phyloP scores from a whole-genome alignment of 2,113 vertebrate genomes.

The Sceloporus undulatus region DNA sequence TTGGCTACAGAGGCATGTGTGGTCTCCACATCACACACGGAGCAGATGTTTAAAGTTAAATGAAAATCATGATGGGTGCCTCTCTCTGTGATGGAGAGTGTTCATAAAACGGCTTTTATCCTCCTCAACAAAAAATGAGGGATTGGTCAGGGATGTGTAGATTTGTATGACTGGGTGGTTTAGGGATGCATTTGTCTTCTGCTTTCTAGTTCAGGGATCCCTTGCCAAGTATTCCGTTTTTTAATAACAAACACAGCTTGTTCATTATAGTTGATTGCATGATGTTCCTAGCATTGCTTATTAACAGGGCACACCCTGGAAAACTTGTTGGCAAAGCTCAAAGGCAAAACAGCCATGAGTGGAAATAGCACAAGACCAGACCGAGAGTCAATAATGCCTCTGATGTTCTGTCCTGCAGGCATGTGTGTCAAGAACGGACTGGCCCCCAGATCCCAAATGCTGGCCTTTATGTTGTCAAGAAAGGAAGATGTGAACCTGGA shows the following conservation, averaged over 20 bases:
- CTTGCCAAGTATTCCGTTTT: not conserved
- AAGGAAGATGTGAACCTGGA: not conserved
- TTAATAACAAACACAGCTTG: conserved; percentile 3
- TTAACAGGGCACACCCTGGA: not conserved
- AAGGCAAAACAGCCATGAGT: not conserved
- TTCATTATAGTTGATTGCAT: not conserved
- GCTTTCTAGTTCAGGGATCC: not conserved
- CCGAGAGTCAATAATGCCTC: not conserved
- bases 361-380: not conserved
- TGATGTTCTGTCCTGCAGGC: not conserved
- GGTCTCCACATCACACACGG: not conserved
- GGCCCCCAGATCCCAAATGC: not conserved
- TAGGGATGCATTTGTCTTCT: not conserved
- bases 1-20: not conserved
- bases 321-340: not conserved
- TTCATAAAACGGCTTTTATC: conserved; percentile 44
- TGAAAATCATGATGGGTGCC: conserved; percentile 24
- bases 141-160: conserved; percentile 18
- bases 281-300: not conserved
- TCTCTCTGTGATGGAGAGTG: conserved; percentile 23
- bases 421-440: not conserved
- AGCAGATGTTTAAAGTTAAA: conserved; percentile 44
- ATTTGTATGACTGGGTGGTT: conserved; percentile 3
- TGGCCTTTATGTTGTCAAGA: not conserved
- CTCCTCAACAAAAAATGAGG: conserved; percentile 6